Conservation (phyloP, 2,113 vertebrate species). For the Ginglymostoma cirratum region DNA sequence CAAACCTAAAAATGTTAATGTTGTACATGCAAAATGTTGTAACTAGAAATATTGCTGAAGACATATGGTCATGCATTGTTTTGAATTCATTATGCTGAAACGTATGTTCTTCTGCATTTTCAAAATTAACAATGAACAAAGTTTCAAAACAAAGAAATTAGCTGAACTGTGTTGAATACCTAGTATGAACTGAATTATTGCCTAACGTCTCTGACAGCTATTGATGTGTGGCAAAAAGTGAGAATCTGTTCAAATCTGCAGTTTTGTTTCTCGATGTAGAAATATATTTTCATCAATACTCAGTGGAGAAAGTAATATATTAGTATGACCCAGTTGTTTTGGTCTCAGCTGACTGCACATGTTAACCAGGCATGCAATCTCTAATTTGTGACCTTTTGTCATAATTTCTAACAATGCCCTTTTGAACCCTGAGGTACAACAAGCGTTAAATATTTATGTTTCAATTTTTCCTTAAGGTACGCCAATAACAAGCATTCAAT, state of each 20-base stretch:
- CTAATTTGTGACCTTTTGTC: background rate
- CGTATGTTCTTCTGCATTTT: background rate
- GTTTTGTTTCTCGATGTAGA: background rate
- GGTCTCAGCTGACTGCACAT: slow-evolving; percentile 18
- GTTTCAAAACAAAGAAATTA: background rate
- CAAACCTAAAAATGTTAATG: background rate
- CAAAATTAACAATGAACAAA: background rate
- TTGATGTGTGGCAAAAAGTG: background rate
- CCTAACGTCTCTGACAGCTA: background rate
- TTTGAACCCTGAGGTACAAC: background rate
- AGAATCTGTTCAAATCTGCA: background rate
- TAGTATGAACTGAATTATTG: background rate
- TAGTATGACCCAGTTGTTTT: background rate
- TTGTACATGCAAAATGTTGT: background rate
- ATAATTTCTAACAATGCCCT: background rate
- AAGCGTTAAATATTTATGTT: background rate
- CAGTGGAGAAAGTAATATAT: background rate
- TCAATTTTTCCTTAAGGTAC: background rate
- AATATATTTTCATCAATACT: background rate
- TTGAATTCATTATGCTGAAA: background rate
- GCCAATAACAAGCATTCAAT: background rate
- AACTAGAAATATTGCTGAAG: background rate
- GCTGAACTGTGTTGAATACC: background rate
- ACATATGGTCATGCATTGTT: background rate
- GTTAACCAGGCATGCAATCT: background rate